phyloP scores from a whole-genome alignment of 2,888 invertebrate genomes.

The Geotrupes spiniger region DNA sequence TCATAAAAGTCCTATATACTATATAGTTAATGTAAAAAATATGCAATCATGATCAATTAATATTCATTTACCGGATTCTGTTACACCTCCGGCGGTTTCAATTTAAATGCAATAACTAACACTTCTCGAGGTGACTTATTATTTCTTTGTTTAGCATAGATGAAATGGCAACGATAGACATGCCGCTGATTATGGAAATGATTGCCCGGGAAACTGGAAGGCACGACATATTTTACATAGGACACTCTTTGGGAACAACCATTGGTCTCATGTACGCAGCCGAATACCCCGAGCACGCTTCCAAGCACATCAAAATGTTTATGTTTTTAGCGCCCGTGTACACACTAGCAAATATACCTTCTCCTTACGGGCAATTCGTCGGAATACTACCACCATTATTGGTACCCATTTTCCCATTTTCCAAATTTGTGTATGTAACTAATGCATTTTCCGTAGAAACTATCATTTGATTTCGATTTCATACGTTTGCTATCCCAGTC shows the following conservation, averaged over 20 bases:
- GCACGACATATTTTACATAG: slow-evolving; percentile 52
- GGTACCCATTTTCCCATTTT: slow-evolving; percentile 38
- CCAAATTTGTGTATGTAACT: slow-evolving; percentile 17
- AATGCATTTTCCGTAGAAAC: slow-evolving; percentile 40
- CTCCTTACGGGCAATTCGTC: slow-evolving; percentile 63
- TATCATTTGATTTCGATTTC: slow-evolving; percentile 37
- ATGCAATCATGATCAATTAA: too few species aligned
- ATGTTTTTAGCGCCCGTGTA: slow-evolving; percentile 59
- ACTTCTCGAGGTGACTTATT: too few species aligned
- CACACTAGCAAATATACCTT: slow-evolving; percentile 57
- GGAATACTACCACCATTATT: slow-evolving; percentile 59
- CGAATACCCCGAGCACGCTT: slow-evolving; percentile 56
- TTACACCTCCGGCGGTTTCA: too few species aligned
- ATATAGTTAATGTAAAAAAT: too few species aligned
- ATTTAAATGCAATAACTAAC: too few species aligned
- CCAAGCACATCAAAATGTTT: slow-evolving; percentile 52
- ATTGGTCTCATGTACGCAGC: slow-evolving; percentile 58
- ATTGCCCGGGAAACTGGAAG: slow-evolving; percentile 49
- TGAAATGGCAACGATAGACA: slow-evolving; percentile 41
- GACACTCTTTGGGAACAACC: slow-evolving; percentile 61
- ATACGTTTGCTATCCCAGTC: slow-evolving; percentile 36
- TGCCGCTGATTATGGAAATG: slow-evolving; percentile 57
- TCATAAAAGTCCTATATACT: too few species aligned
- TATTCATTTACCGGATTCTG: too few species aligned
- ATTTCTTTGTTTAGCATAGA: slow-evolving; percentile 20